phyloP scores from a whole-genome alignment of 2,797 vertebrate genomes.

The Numenius phaeopus region DNA sequence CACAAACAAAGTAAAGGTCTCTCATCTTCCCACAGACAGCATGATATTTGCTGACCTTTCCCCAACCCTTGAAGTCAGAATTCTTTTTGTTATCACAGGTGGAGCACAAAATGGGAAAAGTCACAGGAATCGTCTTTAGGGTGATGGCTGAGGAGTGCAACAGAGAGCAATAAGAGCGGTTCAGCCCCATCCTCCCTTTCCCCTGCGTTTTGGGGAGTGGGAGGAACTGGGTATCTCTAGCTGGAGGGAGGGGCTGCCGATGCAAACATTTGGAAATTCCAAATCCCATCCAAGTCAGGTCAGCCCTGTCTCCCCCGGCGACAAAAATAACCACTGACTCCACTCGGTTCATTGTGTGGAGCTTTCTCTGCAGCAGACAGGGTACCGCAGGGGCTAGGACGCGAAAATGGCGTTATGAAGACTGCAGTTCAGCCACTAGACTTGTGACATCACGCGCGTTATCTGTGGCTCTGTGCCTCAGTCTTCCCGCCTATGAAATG shows the following conservation, averaged over 20 bases:
- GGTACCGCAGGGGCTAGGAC: not conserved
- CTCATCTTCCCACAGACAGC: not conserved
- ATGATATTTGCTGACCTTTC: not conserved
- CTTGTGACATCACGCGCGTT: not conserved
- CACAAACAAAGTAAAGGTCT: not conserved
- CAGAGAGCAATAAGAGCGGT: not conserved
- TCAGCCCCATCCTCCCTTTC: not conserved
- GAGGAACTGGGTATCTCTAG: not conserved
- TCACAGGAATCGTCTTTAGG: not conserved
- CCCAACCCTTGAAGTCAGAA: not conserved
- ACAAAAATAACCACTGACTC: not conserved
- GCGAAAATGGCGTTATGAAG: not conserved
- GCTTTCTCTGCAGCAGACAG: not conserved
- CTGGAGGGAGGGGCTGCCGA: not conserved
- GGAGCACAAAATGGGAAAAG: not conserved
- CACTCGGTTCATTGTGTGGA: not conserved
- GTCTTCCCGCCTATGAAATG: not conserved
- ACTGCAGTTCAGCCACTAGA: not conserved
- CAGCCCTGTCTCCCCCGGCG: not conserved
- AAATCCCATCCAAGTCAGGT: not conserved
- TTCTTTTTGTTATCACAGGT: not conserved
- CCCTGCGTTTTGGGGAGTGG: rapidly evolving
- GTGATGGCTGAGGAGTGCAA: not conserved
- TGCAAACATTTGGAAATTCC: not conserved
- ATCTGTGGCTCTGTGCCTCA: not conserved